Evolutionary conservation across 2,888 invertebrate genomes (phyloP).

Genomic region (Melipona bicolor): DNA sequence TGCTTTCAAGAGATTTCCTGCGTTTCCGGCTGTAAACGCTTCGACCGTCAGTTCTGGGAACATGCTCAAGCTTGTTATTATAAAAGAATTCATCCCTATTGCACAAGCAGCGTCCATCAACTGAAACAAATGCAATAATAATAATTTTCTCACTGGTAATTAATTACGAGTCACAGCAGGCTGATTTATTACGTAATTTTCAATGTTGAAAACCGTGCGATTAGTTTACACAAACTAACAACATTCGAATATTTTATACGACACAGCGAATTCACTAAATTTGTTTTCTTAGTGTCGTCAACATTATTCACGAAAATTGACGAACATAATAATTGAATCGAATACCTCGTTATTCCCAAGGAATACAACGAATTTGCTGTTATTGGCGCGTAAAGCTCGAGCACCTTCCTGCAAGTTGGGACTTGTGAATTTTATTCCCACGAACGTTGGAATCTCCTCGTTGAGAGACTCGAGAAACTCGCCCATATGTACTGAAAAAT

Average conservation of each 20-base stretch:
- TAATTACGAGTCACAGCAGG: background rate
- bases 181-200: background rate
- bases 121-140: slow-evolving; percentile 82
- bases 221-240: too few relatives aligned
- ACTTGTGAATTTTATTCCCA: slow-evolving; percentile 93
- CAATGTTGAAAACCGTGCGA: too few relatives aligned
- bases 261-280: too few relatives aligned
- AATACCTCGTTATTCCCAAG: slow-evolving; percentile 89
- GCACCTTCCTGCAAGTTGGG: slow-evolving; percentile 89
- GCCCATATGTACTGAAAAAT: slow-evolving; percentile 89
- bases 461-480: slow-evolving; percentile 88
- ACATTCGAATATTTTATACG: too few relatives aligned
- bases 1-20: slow-evolving; percentile 85
- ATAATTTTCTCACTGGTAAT: background rate
- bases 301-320: background rate
- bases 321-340: background rate
- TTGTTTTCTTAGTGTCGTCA: too few relatives aligned
- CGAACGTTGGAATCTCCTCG: slow-evolving; percentile 89
- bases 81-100: slow-evolving; percentile 90
- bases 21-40: slow-evolving; percentile 86
- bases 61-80: slow-evolving; percentile 89
- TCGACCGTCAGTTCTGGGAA: slow-evolving; percentile 86
- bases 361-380: slow-evolving; percentile 86
- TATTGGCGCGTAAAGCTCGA: slow-evolving; percentile 86
- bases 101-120: slow-evolving; percentile 88